Percentiles rank a stretch among this genome's conserved stretches.
phyloP scores from a whole-genome alignment of 2,888 invertebrate genomes.

The Eilema depressum region DNA sequence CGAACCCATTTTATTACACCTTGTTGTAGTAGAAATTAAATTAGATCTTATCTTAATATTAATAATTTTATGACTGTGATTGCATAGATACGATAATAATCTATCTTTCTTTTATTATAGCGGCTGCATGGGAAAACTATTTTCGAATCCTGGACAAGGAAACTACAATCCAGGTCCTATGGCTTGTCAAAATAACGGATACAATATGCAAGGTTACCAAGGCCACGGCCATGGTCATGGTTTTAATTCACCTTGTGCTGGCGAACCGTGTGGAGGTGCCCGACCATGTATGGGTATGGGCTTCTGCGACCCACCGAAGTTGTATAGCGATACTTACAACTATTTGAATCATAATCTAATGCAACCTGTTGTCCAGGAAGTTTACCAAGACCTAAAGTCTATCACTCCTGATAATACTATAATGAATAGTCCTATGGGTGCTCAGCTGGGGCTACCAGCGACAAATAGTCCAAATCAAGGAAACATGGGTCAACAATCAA shows the following conservation, averaged over 20 bases:
- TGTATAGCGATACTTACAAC: constrained; percentile 75
- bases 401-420: constrained; percentile 73
- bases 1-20: not conserved
- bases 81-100: not conserved
- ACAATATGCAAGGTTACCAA: constrained; percentile 50
- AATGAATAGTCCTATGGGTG: constrained; percentile 67
- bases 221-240: constrained; percentile 46
- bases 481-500: constrained; percentile 40
- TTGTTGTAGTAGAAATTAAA: not conserved
- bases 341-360: constrained; percentile 76
- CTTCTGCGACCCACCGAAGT: constrained; percentile 69
- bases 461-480: constrained; percentile 34
- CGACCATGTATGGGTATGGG: constrained; percentile 64
- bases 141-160: constrained; percentile 59
- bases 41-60: no score
- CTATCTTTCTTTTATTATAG: constrained; percentile 58
- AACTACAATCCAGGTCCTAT: constrained; percentile 53
- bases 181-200: constrained; percentile 34
- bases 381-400: constrained; percentile 74
- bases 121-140: constrained; percentile 82
- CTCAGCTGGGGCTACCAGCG: constrained; percentile 63
- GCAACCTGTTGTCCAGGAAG: constrained; percentile 78
- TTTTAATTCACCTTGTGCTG: constrained; percentile 52
- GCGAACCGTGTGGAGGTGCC: constrained; percentile 57
- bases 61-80: not conserved